Conservation (phyloP, 2,888 invertebrate genomes). For the Galerucella calmariensis region DNA sequence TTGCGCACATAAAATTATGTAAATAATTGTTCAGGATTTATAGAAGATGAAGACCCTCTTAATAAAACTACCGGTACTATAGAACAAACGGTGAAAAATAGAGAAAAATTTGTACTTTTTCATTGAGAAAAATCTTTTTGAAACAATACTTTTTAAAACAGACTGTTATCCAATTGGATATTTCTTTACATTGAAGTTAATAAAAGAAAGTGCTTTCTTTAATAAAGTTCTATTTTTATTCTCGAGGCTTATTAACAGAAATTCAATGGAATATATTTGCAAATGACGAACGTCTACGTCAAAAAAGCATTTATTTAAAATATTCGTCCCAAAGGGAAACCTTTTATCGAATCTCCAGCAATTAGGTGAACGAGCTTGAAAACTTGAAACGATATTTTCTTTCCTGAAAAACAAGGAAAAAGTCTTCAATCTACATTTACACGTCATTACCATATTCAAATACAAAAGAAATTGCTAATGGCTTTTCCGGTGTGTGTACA, state of each 20-base stretch:
- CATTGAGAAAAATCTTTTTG: neutral
- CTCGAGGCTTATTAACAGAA: neutral
- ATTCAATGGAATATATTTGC: neutral
- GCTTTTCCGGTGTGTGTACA: slow-evolving; percentile 36
- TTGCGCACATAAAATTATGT: too few species aligned
- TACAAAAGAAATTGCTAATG: slow-evolving; percentile 45
- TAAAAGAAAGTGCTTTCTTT: neutral
- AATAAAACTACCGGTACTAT: too few species aligned
- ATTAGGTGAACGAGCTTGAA: slow-evolving; percentile 32
- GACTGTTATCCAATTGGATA: neutral
- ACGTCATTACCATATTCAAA: slow-evolving; percentile 48
- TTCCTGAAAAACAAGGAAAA: slow-evolving; percentile 15
- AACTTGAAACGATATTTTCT: slow-evolving; percentile 27
- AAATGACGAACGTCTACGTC: slow-evolving; percentile 8
- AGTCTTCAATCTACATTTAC: slow-evolving; percentile 41
- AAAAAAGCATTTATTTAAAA: slow-evolving; percentile 16
- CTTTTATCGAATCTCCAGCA: slow-evolving; percentile 32
- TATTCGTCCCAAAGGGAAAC: slow-evolving; percentile 20
- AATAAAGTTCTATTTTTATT: neutral
- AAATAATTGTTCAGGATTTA: too few species aligned
- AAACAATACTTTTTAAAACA: neutral
- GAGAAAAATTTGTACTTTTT: neutral
- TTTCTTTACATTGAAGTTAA: neutral
- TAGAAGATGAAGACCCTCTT: too few species aligned
- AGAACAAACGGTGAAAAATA: too few species aligned